Evolutionary conservation across 2,888 invertebrate species (phyloP).

Genomic region (Criorhina ranunculi): DNA sequence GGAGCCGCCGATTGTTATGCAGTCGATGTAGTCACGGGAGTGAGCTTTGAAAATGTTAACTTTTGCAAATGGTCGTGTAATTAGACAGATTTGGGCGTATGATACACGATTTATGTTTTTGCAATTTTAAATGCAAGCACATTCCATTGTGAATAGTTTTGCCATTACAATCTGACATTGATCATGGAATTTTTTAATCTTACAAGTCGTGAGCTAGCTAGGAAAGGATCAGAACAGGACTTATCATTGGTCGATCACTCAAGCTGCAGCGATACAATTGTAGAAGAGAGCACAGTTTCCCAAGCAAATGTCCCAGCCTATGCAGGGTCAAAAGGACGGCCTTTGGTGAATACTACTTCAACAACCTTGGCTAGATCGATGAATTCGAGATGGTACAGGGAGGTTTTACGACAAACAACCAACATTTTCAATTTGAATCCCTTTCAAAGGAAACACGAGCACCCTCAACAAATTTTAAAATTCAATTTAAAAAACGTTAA

Average conservation of each 20-base stretch:
- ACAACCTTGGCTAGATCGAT: too few relatives aligned
- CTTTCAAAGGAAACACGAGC: too few relatives aligned
- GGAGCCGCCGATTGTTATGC: constrained; percentile 41
- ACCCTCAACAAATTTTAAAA: not conserved
- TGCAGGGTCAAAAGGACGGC: too few relatives aligned
- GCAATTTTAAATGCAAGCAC: not conserved
- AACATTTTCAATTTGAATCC: too few relatives aligned
- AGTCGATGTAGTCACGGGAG: constrained; percentile 22
- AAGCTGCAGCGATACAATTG: too few relatives aligned
- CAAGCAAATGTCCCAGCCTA: too few relatives aligned
- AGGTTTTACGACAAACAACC: too few relatives aligned
- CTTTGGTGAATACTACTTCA: too few relatives aligned
- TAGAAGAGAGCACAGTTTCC: too few relatives aligned
- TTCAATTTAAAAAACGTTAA: not conserved
- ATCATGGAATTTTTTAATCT: constrained; percentile 13
- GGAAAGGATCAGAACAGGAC: too few relatives aligned
- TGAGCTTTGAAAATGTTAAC: constrained; percentile 27
- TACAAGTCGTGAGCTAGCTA: not conserved
- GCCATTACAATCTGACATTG: constrained; percentile 7
- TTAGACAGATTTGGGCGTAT: constrained; percentile 41
- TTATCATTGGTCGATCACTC: too few relatives aligned
- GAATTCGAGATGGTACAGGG: too few relatives aligned
- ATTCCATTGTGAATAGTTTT: not conserved
- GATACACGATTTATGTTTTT: constrained; percentile 24
- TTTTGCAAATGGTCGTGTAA: constrained; percentile 46